phyloP scores from a whole-genome alignment of 2,797 vertebrate genomes.

The Darevskia nairensis region DNA sequence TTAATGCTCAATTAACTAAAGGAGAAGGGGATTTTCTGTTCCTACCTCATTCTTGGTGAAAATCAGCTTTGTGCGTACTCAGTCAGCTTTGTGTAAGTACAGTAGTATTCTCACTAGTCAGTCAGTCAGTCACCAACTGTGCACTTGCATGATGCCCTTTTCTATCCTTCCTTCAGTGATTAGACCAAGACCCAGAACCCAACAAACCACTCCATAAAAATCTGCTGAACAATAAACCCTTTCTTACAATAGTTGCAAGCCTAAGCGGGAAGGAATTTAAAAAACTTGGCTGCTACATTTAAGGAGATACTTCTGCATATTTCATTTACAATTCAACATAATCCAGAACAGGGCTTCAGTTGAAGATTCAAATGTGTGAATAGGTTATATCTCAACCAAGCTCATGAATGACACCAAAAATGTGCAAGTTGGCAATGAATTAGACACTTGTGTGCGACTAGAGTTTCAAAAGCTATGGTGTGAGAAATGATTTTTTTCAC shows the following conservation, averaged over 20 bases:
- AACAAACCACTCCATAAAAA: neutral
- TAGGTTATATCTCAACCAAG: neutral
- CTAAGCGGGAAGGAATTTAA: neutral
- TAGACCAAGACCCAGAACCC: neutral
- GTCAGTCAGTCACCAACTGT: neutral
- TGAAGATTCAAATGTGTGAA: neutral
- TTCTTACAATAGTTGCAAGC: neutral
- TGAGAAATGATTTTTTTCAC: conserved; percentile 14
- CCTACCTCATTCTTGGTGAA: neutral
- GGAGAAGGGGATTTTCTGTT: neutral
- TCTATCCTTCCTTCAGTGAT: neutral
- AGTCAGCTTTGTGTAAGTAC: neutral
- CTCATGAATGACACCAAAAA: neutral
- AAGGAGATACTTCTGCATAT: neutral
- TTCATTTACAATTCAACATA: neutral
- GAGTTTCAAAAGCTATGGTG: conserved; percentile 9
- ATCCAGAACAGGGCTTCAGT: neutral
- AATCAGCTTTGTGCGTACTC: neutral
- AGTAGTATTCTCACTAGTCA: neutral
- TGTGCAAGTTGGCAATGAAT: conserved; percentile 18
- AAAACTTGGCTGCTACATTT: neutral
- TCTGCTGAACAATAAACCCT: neutral
- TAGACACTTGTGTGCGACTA: conserved; percentile 11
- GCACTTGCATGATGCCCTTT: neutral
- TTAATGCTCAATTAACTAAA: neutral